Base-by-base conservation (phyloP, 2,113 vertebrate species). In the Taxidea taxus region DNA sequence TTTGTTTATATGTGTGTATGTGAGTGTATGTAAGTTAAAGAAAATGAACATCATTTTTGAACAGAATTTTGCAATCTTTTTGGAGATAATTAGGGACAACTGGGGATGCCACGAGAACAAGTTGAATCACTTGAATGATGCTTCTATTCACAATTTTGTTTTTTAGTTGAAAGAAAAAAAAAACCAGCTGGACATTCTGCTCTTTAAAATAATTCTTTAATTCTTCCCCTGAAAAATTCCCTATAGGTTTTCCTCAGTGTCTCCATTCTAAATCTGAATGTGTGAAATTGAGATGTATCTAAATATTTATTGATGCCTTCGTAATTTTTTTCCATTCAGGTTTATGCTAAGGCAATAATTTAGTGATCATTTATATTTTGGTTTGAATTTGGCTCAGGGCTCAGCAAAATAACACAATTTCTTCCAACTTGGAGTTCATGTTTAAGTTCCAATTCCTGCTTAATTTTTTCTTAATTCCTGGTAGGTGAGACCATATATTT, bases 401-500 rank as follows among this genome's bases (percentile, higher is more conserved):
- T 37, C 11, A 88, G 64, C 23, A 89, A 54, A 82, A 90, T 58
- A 75, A 85, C 85, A 25, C 7, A 49, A 51, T 72, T 51, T 92
- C 81, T 78, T 83, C 15, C 31, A 60, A 42, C 70, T 62, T 91
- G 31, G 31, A 87, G 12, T 75, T 91, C 2, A 37, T 54, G 42
- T 49, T 85, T 64, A 78, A 18, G 13, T 85, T 95, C 87, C 12
- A 83, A n/a, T 70, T 89, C 11, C 44, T 87, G 31, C 8, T 80
- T 37, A 51, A 51, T 60, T 64, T 96, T 95, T 97, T 70, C 16
- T 90, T 94, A 72, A 49, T 49, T 91, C 12, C 51, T 96, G 18
- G 16, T 44, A 27, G 37, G 14, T 10, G 75, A 54, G 15, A 31
- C 31, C 37, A 72, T n/a, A 56, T 42, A 82, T 85, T 64, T 94